Evolutionary conservation across 2,797 vertebrate genomes (phyloP), one percentile per base, ranked within the genome.

Genomic region (Triplophysa bombifrons): DNA sequence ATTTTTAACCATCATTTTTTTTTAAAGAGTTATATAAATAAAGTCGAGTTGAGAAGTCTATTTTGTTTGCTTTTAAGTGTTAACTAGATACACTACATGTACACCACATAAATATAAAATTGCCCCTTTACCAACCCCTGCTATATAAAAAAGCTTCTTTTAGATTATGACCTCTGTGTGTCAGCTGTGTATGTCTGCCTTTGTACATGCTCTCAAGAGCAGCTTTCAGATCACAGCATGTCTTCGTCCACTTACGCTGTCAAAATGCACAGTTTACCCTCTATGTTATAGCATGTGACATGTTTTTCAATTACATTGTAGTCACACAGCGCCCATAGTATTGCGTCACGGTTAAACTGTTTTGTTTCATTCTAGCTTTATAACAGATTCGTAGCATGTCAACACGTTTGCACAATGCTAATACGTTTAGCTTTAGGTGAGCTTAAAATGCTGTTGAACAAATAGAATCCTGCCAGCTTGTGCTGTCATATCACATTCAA

Each of bases 291-390:
- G 76, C 67, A 48, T 46, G 75, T 82, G 85, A 87, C 85, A 77
- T 84, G 85, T 85, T 83, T 83, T 87, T 90, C 85, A 83, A 63
- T 88, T 73, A 72, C 81, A 76, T 82, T 83, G 73, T 56, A 70
- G 82, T 17, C 60, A 72, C 25, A 12, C 71, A 16, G 71, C 64
- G 53, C 63, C 61, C n/a, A 56, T 72, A 74, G 64, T 56, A 51
- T 76, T 71, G 22, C 34, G 11, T 74, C 60, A 65, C 46, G 76
- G 58, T 74, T 68, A 80, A 73, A 61, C 74, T 48, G 48, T 78
- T 70, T 84, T 85, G 83, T 78, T 81, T 86, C 85, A 65, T 87
- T 86, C 70, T 46, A 65, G 65, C 76, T 72, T 78, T 68, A 75
- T 76, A 88, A 74, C 72, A 74, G 76, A 80, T 82, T 80, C 81